These are phyloP conservation scores for Drosophila bunnanda DNA, from an alignment of 2,888 invertebrate species.

Conservation along the genomic window DNA sequence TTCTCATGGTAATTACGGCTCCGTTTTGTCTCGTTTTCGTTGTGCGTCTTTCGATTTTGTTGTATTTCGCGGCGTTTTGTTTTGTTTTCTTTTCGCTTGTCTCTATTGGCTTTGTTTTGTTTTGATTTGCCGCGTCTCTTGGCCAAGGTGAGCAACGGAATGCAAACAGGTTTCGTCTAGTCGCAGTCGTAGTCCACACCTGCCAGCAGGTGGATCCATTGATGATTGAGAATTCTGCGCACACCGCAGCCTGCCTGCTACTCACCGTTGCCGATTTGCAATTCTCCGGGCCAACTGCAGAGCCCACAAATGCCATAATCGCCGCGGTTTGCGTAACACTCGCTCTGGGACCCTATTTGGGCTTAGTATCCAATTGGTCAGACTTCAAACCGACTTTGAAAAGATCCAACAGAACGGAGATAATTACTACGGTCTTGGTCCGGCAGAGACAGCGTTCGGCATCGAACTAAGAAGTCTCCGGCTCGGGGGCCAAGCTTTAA, in stretches of 20 bases:
- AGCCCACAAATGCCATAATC: slow-evolving; percentile 27
- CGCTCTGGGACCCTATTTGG: not conserved
- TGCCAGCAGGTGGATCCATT: slow-evolving; percentile 18
- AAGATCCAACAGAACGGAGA: not conserved
- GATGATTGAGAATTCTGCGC: slow-evolving; percentile 53
- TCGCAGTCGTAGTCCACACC: slow-evolving; percentile 3
- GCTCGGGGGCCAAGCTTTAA: slow-evolving; percentile 34
- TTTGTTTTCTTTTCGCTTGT: slow-evolving; percentile 20
- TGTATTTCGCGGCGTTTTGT: slow-evolving; percentile 8
- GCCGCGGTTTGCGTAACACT: slow-evolving; percentile 24
- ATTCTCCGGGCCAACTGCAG: slow-evolving; percentile 19
- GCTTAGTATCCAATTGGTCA: not conserved
- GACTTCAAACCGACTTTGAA: not conserved
- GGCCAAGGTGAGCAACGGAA: slow-evolving; percentile 61
- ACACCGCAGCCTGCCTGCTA: slow-evolving; percentile 27
- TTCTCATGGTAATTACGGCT: slow-evolving; percentile 37
- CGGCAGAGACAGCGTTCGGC: slow-evolving; percentile 26
- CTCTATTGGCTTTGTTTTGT: slow-evolving; percentile 44
- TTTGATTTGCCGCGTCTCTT: slow-evolving; percentile 48
- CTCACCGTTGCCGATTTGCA: slow-evolving; percentile 39
- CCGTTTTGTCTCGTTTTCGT: slow-evolving; percentile 27
- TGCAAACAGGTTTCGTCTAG: slow-evolving; percentile 48
- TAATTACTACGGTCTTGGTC: slow-evolving; percentile 3
- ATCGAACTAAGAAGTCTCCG: slow-evolving; percentile 37
- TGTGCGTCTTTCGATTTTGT: slow-evolving; percentile 44